Evolutionary conservation across 2,113 vertebrate species (phyloP), one percentile per base, ranked within the genome.

Genomic region (Macrotus californicus): DNA sequence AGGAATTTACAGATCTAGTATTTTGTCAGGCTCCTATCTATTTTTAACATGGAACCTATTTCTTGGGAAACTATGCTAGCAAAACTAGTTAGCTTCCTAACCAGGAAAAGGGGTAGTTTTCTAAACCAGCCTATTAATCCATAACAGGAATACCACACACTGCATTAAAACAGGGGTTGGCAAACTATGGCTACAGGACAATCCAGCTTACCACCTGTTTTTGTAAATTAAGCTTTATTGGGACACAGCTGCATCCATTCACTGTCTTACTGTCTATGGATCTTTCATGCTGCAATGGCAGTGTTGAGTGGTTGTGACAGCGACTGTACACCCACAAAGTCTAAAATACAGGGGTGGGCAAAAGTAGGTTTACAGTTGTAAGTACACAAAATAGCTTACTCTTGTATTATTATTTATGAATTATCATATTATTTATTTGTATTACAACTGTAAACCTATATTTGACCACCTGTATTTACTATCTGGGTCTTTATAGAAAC

Each of bases 221-320:
- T 59, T 77, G 24, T 91, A 90, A 92, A 79, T 79, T n/a, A 87
- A 73, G 59, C 67, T 89, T 94, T 92, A 84, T 13, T 64, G 59
- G 48, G 43, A 50, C 39, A 36, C 6, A 80, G 34, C 11, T 2
- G 70, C 18, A 52, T 18, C 9, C 22, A n/a, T 85, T 93, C 29
- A 75, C 87, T 76, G 64, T 50, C 16, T 79, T 34, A 24, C 5
- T 61, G 6, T 48, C n/a, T 46, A 22, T 41, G 10, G 64, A 3
- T 50, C 36, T 52, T 64, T 76, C 52, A 69, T 0, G 19, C 18
- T 77, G 50, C 21, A 41, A 15, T 24, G 36, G 21, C 79, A 52
- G 69, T 87, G 18, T 13, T 54, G 43, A 79, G 39, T 29, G 48
- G 26, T 34, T 61, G 3, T 52, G n/a, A 72, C 22, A 94, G 36